Evolutionary conservation across 2,888 invertebrate genomes (phyloP).

Genomic region (Leucophenga montana): DNA sequence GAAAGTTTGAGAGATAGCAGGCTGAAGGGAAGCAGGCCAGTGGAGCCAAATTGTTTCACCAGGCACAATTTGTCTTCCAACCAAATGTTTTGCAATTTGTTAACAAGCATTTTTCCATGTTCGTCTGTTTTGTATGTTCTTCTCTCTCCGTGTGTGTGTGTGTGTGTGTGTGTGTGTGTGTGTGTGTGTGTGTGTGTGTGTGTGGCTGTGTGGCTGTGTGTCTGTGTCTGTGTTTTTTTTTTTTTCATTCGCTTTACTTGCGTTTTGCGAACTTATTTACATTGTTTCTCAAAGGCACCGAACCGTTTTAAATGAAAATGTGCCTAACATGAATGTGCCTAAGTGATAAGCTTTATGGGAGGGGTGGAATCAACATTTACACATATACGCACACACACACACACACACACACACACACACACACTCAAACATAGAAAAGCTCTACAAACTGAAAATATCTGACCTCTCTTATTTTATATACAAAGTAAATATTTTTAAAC

Average conservation of each 20-base stretch:
- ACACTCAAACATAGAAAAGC: no score
- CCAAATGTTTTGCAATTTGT: conserved; percentile 66
- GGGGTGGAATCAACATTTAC: background rate
- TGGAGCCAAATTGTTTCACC: conserved; percentile 63
- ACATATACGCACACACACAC: background rate
- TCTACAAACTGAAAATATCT: no score
- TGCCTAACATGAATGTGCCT: conserved; percentile 55
- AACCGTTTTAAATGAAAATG: conserved; percentile 57
- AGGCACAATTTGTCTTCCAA: conserved; percentile 66
- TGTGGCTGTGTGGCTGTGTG: conserved; percentile 25
- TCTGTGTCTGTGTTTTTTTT: conserved; percentile 29
- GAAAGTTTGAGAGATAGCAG: conserved; percentile 4
- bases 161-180: conserved; percentile 28
- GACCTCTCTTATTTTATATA: no score
- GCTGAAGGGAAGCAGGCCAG: conserved; percentile 39
- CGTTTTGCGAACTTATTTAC: conserved; percentile 44
- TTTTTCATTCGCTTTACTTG: background rate
- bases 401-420: no score
- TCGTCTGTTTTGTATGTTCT: conserved; percentile 37
- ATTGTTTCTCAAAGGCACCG: conserved; percentile 43
- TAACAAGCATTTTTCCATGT: conserved; percentile 51
- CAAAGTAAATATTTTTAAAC: no score
- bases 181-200: conserved; percentile 29
- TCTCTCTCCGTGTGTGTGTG: conserved; percentile 33
- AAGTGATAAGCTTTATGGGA: conserved; percentile 57